phyloP scores from a whole-genome alignment of 2,113 vertebrate genomes.

The Numenius arquata region DNA sequence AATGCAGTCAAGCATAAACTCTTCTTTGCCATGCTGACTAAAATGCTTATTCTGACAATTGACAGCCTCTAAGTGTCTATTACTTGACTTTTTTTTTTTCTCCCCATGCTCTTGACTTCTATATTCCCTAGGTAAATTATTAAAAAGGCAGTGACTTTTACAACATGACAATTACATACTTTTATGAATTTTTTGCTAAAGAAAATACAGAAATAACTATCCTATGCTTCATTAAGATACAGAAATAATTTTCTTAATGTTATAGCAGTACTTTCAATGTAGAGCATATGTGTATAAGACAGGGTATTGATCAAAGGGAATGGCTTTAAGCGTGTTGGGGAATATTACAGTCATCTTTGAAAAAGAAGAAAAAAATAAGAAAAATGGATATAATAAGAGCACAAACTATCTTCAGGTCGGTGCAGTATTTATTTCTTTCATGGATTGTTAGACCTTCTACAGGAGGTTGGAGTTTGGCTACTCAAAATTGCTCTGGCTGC shows the following conservation, averaged over 20 bases:
- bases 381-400: background rate
- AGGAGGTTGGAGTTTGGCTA: background rate
- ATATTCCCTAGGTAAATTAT: background rate
- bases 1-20: background rate
- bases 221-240: background rate
- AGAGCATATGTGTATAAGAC: accelerated
- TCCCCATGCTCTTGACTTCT: background rate
- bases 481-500: background rate
- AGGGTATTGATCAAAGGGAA: background rate
- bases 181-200: background rate
- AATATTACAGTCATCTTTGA: background rate
- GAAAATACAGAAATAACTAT: background rate
- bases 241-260: background rate
- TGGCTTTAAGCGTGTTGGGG: background rate
- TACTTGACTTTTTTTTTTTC: background rate
- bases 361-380: background rate
- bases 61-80: background rate
- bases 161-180: background rate
- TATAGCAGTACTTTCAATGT: background rate
- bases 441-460: background rate
- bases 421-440: background rate
- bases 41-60: background rate
- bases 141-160: background rate
- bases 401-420: background rate
- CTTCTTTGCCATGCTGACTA: background rate